Percentiles rank a stretch among this genome's conserved stretches.
These are phyloP conservation scores for Catostylus mosaicus DNA, from an alignment of 30 jellyfish, hydroid and myxozoan species.

Conservation along the genomic window DNA sequence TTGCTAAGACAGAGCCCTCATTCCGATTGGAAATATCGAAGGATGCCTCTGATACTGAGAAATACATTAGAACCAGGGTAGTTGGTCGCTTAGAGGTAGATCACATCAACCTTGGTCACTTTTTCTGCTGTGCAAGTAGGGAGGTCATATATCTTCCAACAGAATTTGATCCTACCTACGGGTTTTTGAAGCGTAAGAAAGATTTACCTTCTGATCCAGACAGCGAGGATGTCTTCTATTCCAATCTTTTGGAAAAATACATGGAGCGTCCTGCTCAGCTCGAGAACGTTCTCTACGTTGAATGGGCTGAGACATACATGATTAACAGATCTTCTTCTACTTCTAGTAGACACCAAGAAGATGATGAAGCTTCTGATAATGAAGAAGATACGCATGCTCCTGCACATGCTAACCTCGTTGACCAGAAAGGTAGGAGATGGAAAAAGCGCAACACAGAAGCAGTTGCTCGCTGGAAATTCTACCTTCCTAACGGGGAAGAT, in stretches of 20 bases:
- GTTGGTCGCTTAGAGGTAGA: not conserved
- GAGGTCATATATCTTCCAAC: not conserved
- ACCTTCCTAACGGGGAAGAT: not conserved
- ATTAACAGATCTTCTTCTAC: not conserved
- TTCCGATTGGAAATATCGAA: not conserved
- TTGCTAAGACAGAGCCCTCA: not conserved
- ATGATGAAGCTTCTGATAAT: not conserved
- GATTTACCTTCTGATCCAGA: not conserved
- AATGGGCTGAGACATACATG: not conserved
- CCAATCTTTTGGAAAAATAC: not conserved
- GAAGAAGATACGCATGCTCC: too few species aligned
- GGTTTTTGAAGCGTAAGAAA: not conserved
- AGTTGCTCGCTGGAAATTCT: not conserved
- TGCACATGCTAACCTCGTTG: not conserved
- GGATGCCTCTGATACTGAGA: not conserved
- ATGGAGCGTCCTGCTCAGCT: not conserved
- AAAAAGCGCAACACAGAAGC: constrained; percentile 1
- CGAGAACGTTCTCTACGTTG: constrained; percentile 2
- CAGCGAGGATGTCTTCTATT: constrained; percentile 3
- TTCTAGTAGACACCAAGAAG: not conserved
- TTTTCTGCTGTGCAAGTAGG: too few species aligned
- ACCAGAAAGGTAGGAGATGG: constrained; percentile 1
- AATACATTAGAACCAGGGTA: too few species aligned
- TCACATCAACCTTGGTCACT: not conserved
- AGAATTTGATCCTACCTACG: not conserved